A percentile compares a stretch with the other conserved stretches of the same genome.
Conservation (phyloP, 1,140 invertebrate genomes). For the Tribolium castaneum region DNA sequence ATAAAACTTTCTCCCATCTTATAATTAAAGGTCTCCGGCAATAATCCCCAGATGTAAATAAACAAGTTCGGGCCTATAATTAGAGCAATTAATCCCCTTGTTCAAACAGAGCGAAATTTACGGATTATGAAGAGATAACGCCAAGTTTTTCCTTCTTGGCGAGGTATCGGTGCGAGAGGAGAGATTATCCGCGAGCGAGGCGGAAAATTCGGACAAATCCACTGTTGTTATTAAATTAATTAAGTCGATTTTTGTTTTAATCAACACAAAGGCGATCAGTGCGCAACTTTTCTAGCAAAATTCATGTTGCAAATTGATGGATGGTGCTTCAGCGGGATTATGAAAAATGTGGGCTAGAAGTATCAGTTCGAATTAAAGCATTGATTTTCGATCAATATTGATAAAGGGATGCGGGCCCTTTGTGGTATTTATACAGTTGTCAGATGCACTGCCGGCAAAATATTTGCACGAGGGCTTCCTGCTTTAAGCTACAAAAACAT, state of each 20-base stretch:
- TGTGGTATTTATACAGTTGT: neutral
- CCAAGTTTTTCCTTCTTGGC: neutral
- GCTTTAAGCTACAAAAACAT: too few species aligned
- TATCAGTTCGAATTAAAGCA: neutral
- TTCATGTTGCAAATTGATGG: neutral
- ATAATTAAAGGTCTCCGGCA: conserved; percentile 24
- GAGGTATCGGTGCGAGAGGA: conserved; percentile 7
- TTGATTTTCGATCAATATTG: neutral
- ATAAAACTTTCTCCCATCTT: conserved; percentile 27
- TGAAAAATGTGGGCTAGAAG: neutral
- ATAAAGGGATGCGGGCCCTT: neutral
- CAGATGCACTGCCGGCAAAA: neutral
- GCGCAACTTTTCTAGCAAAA: neutral
- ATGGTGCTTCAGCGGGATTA: neutral
- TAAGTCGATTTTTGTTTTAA: conserved; percentile 5
- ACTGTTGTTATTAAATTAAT: conserved; percentile 32
- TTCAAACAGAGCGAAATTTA: conserved; percentile 23
- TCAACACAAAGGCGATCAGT: neutral
- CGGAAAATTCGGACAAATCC: conserved; percentile 12
- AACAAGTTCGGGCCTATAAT: conserved; percentile 22
- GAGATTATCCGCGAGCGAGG: neutral
- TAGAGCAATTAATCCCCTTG: conserved; percentile 31
- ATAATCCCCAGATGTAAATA: conserved; percentile 28
- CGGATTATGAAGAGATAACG: conserved; percentile 15
- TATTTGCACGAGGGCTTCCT: too few species aligned